Conservation (phyloP, 2,797 vertebrate genomes). For the Hippoglossus hippoglossus region DNA sequence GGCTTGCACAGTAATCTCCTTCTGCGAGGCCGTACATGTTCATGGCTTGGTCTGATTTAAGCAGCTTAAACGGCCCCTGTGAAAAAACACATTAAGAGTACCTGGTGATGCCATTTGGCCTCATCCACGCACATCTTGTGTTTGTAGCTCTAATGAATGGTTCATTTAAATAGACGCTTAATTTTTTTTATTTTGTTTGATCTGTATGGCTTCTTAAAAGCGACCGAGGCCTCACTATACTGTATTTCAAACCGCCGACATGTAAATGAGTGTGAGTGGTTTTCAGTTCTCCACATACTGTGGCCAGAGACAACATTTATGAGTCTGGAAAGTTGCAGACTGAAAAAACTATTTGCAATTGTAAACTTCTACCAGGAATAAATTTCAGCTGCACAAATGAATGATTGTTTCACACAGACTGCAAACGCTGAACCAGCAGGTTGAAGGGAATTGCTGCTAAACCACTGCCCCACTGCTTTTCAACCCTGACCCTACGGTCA, state of each 20-base stretch:
- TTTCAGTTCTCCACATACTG: not conserved
- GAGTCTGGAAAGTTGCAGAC: no score
- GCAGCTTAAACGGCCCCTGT: not conserved
- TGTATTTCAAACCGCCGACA: not conserved
- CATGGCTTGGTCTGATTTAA: not conserved
- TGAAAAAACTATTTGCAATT: not conserved
- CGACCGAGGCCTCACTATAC: not conserved
- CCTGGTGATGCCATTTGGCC: no score
- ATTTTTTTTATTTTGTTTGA: not conserved
- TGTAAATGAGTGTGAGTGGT: not conserved
- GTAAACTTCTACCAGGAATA: not conserved
- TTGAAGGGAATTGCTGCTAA: slow-evolving; percentile 2
- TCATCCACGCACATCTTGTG: not conserved
- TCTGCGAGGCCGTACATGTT: not conserved
- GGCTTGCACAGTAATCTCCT: not conserved
- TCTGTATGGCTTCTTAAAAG: not conserved
- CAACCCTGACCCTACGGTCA: slow-evolving; percentile 1
- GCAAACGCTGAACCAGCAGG: not conserved
- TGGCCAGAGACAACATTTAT: not conserved
- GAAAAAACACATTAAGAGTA: no score
- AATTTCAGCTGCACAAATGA: not conserved
- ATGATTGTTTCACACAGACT: not conserved
- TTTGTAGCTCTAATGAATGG: slow-evolving; percentile 3
- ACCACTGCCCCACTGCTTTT: not conserved
- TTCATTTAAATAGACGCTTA: not conserved